Base-by-base conservation (phyloP, 1,140 invertebrate genomes). In the Diploscapter pachys region DNA sequence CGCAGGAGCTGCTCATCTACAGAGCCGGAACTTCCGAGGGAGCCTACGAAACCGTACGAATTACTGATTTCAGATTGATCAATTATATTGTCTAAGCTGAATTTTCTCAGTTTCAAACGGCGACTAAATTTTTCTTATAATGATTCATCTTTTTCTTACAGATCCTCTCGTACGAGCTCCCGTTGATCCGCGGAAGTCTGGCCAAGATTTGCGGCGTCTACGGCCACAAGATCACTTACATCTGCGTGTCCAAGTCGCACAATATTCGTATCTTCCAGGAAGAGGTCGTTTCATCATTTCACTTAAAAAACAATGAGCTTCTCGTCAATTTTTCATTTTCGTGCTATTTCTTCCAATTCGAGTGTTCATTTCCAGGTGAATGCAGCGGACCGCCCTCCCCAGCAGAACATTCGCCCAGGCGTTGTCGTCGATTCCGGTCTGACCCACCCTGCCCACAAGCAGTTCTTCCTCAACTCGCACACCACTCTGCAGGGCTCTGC, bases 381-480 rank as follows among this genome's bases (percentile, higher is more conserved):
- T 13, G 5, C 62, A 9, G n/a, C 8, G 4, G 62, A 31, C 61
- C 13, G 8, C 11, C 49, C 13, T 6, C 3, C 51, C 3, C 2
- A 72, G 70, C 59, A 63, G 49, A 49, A 71, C 54, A 49, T 48
- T 49, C 31, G 3, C 31, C n/a, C 11, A 6, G 78, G 78, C 31
- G 67, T 72, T 11, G 52, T 75, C 11, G 49, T 79, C 48, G 78
- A 79, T 51, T 8, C 6, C 3, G 4, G 11, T 2, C 49, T 74
- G 9, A 72, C 75, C 3, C 74, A 79, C 63, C 78, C 78, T 4
- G 63, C 57, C 3, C 75, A 31, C 78, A 75, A 65, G 9, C 72
- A 79, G 77, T 79, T 79, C 63, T 79, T 64, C 64, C 68, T 79
- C 57, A 79, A 79, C 64, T 75, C 71, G 3, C 78, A 79, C 61